Evolutionary conservation across 2,888 invertebrate species (phyloP).

Genomic region (Rotaria magnacalcarata): DNA sequence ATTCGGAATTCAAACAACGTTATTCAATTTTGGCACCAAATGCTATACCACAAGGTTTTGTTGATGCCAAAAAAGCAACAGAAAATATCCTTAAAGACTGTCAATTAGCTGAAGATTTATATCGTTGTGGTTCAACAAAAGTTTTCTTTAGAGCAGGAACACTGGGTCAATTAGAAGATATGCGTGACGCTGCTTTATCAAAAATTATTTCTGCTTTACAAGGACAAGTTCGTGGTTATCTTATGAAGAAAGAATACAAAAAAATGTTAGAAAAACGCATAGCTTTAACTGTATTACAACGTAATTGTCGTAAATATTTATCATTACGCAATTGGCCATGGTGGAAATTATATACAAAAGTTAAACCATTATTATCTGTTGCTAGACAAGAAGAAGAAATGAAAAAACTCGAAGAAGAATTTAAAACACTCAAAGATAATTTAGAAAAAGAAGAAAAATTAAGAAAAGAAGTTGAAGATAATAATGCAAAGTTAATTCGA

Average conservation of each 20-base stretch:
- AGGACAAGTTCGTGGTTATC: constrained; percentile 85
- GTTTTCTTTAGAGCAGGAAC: constrained; percentile 99
- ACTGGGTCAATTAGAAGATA: constrained; percentile 98
- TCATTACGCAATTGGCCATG: constrained; percentile 98
- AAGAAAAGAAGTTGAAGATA: constrained; percentile 89
- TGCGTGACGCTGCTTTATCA: constrained; percentile 93
- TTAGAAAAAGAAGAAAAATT: constrained; percentile 89
- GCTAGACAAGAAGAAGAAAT: constrained; percentile 97
- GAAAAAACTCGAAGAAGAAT: constrained; percentile 89
- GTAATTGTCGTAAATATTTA: constrained; percentile 98
- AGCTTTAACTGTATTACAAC: constrained; percentile 84
- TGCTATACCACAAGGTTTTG: constrained; percentile 63
- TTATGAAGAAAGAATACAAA: constrained; percentile 74
- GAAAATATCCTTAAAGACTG: constrained; percentile 60
- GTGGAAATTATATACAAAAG: constrained; percentile 98
- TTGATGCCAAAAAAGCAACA: constrained; percentile 68
- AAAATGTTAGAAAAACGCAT: constrained; percentile 92
- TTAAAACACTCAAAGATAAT: constrained; percentile 85
- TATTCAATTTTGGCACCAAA: constrained; percentile 99
- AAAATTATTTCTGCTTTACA: constrained; percentile 88
- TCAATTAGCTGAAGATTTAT: constrained; percentile 83
- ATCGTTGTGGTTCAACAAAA: constrained; percentile 97
- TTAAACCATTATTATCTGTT: constrained; percentile 97
- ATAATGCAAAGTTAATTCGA: constrained; percentile 64
- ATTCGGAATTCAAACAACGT: constrained; percentile 99